Evolutionary conservation across 1,140 invertebrate genomes (phyloP).

Genomic region (Epicauta chinensis): DNA sequence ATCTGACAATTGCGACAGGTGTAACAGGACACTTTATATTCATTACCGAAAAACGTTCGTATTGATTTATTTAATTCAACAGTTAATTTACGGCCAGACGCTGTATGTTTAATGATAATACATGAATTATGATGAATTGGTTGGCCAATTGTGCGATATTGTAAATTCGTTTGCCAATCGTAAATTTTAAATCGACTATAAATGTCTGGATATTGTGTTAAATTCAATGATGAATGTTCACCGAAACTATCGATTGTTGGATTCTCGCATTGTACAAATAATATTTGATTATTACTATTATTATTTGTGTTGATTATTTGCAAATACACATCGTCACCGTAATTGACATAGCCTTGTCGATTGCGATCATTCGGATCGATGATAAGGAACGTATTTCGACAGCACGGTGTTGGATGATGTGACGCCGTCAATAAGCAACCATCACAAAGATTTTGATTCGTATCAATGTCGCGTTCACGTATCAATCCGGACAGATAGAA

Average conservation of each 20-base stretch:
- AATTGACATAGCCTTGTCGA: constrained; percentile 26
- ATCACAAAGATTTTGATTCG: constrained; percentile 32
- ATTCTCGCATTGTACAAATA: constrained; percentile 38
- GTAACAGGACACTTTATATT: constrained; percentile 33
- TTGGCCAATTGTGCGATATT: constrained; percentile 30
- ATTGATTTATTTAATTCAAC: constrained; percentile 29
- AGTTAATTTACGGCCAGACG: constrained; percentile 36
- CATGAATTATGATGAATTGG: constrained; percentile 25
- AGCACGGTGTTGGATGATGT: constrained; percentile 23
- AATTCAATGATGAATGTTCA: constrained; percentile 3
- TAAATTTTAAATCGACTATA: constrained; percentile 22
- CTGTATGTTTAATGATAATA: constrained; percentile 37
- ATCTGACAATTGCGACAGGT: constrained; percentile 35
- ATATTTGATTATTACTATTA: constrained; percentile 10
- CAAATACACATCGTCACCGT: constrained; percentile 36
- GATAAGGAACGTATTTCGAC: constrained; percentile 36
- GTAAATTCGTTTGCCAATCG: constrained; percentile 20
- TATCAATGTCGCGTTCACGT: constrained; percentile 36
- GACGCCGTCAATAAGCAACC: constrained; percentile 35
- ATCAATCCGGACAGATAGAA: constrained; percentile 36
- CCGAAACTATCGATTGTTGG: constrained; percentile 24
- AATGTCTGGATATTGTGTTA: constrained; percentile 30
- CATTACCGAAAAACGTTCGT: constrained; percentile 36
- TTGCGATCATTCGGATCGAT: constrained; percentile 20
- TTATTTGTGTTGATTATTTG: constrained; percentile 26